Percentiles rank a stretch among this genome's conserved stretches.
Evolutionary conservation across 2,888 invertebrate species (phyloP).

Genomic region (Drosophila anomelani): DNA sequence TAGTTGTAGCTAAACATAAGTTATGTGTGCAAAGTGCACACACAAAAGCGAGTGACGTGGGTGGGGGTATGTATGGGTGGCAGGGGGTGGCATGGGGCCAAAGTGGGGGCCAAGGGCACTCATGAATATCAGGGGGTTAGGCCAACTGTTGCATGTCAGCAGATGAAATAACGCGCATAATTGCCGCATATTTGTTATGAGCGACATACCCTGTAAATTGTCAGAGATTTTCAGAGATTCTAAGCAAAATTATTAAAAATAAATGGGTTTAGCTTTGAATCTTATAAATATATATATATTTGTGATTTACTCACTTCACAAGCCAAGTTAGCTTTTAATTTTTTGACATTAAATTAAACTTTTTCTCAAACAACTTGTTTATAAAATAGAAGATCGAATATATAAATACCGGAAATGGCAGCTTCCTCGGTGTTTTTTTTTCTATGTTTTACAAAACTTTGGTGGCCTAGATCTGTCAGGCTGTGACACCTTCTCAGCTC

Average conservation of each 20-base stretch:
- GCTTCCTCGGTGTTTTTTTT: background rate
- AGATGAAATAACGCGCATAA: constrained; percentile 72
- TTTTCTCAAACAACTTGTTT: background rate
- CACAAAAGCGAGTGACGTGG: constrained; percentile 21
- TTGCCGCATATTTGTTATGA: constrained; percentile 63
- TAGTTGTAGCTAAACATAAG: constrained; percentile 68
- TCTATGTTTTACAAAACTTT: constrained; percentile 26
- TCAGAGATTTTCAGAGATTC: background rate
- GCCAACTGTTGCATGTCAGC: constrained; percentile 71
- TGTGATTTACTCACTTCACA: too few relatives aligned
- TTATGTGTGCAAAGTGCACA: constrained; percentile 58
- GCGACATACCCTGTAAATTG: constrained; percentile 6
- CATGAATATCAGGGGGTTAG: constrained; percentile 49
- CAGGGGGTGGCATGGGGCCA: background rate
- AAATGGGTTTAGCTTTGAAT: background rate
- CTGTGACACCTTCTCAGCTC: constrained; percentile 11
- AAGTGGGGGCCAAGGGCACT: constrained; percentile 6
- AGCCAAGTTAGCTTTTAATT: too few relatives aligned
- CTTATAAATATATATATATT: too few relatives aligned
- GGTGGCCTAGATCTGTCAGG: constrained; percentile 11
- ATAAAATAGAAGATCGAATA: background rate
- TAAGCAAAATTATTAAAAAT: too few relatives aligned
- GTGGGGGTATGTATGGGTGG: background rate
- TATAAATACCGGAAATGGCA: background rate
- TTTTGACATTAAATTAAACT: background rate